Evolutionary conservation across 2,888 invertebrate species (phyloP).

Genomic region (Zaprionus bogoriensis): DNA sequence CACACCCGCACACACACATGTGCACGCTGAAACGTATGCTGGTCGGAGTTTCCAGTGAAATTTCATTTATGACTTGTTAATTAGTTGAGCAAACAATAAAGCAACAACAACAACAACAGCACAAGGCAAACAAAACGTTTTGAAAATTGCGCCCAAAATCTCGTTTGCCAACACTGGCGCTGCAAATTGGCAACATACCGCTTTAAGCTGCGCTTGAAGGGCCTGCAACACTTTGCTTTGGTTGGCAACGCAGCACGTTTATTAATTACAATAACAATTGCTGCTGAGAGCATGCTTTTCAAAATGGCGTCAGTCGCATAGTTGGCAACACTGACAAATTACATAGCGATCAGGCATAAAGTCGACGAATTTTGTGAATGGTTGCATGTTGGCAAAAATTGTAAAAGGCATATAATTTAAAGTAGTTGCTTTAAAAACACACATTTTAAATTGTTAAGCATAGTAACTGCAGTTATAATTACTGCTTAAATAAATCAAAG

Average conservation of each 20-base stretch:
- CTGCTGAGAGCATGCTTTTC: neutral
- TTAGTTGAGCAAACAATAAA: conserved; percentile 49
- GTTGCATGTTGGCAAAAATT: neutral
- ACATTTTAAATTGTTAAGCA: too few species aligned
- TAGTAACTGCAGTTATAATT: too few species aligned
- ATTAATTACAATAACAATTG: neutral
- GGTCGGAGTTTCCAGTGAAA: conserved; percentile 52
- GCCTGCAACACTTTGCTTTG: neutral
- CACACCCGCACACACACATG: neutral
- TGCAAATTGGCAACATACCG: neutral
- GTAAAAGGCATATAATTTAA: too few species aligned
- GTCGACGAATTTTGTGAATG: too few species aligned
- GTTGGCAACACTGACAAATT: neutral
- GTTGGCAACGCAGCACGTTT: conserved; percentile 14
- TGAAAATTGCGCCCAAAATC: conserved; percentile 1
- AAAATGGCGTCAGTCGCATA: neutral
- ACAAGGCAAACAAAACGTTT: neutral
- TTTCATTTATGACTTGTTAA: conserved; percentile 65
- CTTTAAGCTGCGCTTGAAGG: neutral
- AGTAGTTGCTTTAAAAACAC: too few species aligned
- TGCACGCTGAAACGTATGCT: neutral
- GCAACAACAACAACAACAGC: neutral
- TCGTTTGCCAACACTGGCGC: conserved; percentile 5
- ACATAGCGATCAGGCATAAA: too few species aligned
- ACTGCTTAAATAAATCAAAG: too few species aligned